These are phyloP conservation scores for Apamea monoglypha DNA, from an alignment of 2,888 invertebrate species.

Conservation along the genomic window DNA sequence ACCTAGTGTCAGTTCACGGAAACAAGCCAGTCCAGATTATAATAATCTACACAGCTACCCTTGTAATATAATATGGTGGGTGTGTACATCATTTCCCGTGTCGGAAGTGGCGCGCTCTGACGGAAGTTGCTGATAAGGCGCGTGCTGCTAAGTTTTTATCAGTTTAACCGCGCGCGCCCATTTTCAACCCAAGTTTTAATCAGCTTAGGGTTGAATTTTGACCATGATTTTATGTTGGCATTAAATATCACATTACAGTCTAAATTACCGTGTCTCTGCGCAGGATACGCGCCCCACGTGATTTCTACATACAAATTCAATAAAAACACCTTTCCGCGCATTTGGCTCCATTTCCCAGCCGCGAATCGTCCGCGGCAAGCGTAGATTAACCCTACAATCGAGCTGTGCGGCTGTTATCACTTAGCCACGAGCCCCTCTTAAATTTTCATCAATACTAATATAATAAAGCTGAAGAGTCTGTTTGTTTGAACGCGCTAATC, in stretches of 20 bases:
- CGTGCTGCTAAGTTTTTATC: slow-evolving; percentile 29
- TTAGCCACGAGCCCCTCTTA: too few species aligned
- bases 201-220: slow-evolving; percentile 1
- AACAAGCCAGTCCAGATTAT: slow-evolving; percentile 15
- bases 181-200: slow-evolving; percentile 5
- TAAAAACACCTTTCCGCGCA: too few species aligned
- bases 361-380: too few species aligned
- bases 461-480: too few species aligned
- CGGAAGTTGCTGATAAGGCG: slow-evolving; percentile 60
- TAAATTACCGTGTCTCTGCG: too few species aligned
- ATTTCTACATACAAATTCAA: too few species aligned
- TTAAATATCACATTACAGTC: background rate
- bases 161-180: background rate
- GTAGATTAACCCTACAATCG: too few species aligned
- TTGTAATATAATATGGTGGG: slow-evolving; percentile 46
- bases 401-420: too few species aligned
- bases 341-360: too few species aligned
- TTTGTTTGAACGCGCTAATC: too few species aligned
- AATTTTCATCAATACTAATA: too few species aligned
- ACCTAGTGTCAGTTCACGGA: slow-evolving; percentile 37
- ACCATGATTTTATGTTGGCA: background rate
- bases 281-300: too few species aligned
- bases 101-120: slow-evolving; percentile 66
- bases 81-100: slow-evolving; percentile 60
- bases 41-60: slow-evolving; percentile 46